Evolutionary conservation across 2,888 invertebrate species (phyloP).

Genomic region (Stenichneumon culpator): DNA sequence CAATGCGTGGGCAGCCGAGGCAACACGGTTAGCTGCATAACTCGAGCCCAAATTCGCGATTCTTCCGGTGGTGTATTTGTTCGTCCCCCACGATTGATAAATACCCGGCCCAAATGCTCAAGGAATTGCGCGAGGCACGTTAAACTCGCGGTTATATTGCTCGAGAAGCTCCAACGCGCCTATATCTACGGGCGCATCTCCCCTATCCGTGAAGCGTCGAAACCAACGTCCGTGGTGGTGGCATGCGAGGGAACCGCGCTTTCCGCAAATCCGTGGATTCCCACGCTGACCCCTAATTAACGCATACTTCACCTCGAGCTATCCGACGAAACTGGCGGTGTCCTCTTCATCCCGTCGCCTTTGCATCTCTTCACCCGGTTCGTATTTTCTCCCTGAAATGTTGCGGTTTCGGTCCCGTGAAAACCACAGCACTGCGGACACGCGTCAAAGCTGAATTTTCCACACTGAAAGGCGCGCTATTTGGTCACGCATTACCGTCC

Average conservation of each 20-base stretch:
- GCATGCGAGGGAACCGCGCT: slow-evolving; percentile 61
- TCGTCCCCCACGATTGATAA: slow-evolving; percentile 35
- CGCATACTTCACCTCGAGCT: slow-evolving; percentile 78
- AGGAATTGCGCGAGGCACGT: slow-evolving; percentile 58
- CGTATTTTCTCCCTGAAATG: slow-evolving; percentile 26
- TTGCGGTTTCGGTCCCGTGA: not conserved
- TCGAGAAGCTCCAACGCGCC: slow-evolving; percentile 40
- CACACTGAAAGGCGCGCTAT: not conserved
- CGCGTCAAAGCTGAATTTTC: not conserved
- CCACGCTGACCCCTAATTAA: slow-evolving; percentile 81
- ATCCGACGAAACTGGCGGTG: slow-evolving; percentile 43
- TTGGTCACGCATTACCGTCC: not conserved
- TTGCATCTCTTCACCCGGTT: slow-evolving; percentile 12
- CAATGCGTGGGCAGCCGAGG: not conserved
- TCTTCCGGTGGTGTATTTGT: slow-evolving; percentile 11
- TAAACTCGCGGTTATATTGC: slow-evolving; percentile 58
- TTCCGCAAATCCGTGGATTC: slow-evolving; percentile 81
- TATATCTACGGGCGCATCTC: slow-evolving; percentile 16
- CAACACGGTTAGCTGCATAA: not conserved
- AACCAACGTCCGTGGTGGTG: slow-evolving; percentile 45
- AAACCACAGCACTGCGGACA: not conserved
- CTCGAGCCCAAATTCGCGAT: not conserved
- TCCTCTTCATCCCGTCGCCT: slow-evolving; percentile 13
- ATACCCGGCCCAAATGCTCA: slow-evolving; percentile 37
- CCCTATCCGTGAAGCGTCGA: slow-evolving; percentile 25